Evolutionary conservation across 2,797 vertebrate species (phyloP).

Genomic region (Oophaga sylvatica): DNA sequence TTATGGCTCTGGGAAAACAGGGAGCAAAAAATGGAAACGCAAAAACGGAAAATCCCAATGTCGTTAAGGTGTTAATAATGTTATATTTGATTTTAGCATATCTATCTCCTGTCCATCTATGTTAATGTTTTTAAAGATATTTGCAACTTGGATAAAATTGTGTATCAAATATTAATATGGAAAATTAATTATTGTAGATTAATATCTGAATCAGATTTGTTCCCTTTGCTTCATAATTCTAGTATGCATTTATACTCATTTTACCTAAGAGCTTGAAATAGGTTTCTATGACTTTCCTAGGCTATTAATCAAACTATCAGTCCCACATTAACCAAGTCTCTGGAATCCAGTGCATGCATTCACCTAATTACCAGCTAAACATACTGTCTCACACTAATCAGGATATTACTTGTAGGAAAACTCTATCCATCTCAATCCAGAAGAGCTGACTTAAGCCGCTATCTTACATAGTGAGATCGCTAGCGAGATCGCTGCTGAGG

Average conservation of each 20-base stretch:
- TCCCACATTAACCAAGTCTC: not conserved
- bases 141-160: not conserved
- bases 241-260: not conserved
- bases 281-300: not conserved
- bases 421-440: conserved; percentile 37
- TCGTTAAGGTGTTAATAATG: too few relatives aligned
- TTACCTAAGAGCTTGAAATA: not conserved
- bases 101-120: not conserved
- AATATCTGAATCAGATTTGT: not conserved
- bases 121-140: not conserved
- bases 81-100: not conserved
- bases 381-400: conserved; percentile 31
- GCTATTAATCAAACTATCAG: conserved; percentile 8
- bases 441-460: not conserved
- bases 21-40: too few relatives aligned
- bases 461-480: too few relatives aligned
- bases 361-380: conserved; percentile 15
- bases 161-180: not conserved
- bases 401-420: conserved; percentile 34
- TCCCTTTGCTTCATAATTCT: not conserved
- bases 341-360: not conserved
- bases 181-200: not conserved
- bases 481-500: too few relatives aligned
- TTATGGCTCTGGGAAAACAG: too few relatives aligned
- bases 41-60: too few relatives aligned